These are phyloP conservation scores for Heliconius charithonia DNA, from an alignment of 2,888 invertebrate genomes.

Conservation along the genomic window DNA sequence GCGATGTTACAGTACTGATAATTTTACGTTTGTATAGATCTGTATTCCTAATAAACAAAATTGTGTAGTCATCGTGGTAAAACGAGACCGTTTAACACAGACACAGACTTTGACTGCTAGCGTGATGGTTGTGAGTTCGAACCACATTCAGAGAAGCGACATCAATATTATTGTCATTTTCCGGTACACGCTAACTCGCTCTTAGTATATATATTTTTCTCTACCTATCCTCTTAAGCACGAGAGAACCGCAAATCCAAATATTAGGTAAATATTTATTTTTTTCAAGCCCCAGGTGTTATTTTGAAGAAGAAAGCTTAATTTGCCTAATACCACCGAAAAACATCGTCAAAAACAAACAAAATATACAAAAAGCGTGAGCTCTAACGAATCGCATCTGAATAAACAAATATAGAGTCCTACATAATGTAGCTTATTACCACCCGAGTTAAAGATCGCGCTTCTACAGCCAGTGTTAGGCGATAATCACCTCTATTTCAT, in stretches of 20 bases:
- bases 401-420: conserved; percentile 23
- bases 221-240: not conserved
- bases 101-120: too few relatives aligned
- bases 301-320: conserved; percentile 6
- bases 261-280: not conserved
- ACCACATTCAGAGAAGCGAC: too few relatives aligned
- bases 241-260: not conserved
- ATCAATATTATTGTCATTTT: too few relatives aligned
- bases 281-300: conserved; percentile 5
- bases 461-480: conserved; percentile 14
- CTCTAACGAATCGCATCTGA: conserved; percentile 32
- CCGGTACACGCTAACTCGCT: too few relatives aligned
- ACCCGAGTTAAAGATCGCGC: conserved; percentile 28
- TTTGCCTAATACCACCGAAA: conserved; percentile 1
- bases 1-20: too few relatives aligned
- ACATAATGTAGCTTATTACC: conserved; percentile 37
- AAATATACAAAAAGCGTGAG: conserved; percentile 31
- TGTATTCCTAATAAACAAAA: too few relatives aligned
- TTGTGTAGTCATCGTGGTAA: too few relatives aligned
- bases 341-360: conserved; percentile 9
- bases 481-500: conserved; percentile 31
- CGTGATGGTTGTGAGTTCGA: too few relatives aligned
- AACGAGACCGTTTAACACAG: too few relatives aligned
- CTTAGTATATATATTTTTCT: not conserved
- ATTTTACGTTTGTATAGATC: too few relatives aligned